Evolutionary conservation across 2,797 vertebrate genomes (phyloP), one percentile per base, ranked within the genome.

Genomic region (Acropternis orthonyx): DNA sequence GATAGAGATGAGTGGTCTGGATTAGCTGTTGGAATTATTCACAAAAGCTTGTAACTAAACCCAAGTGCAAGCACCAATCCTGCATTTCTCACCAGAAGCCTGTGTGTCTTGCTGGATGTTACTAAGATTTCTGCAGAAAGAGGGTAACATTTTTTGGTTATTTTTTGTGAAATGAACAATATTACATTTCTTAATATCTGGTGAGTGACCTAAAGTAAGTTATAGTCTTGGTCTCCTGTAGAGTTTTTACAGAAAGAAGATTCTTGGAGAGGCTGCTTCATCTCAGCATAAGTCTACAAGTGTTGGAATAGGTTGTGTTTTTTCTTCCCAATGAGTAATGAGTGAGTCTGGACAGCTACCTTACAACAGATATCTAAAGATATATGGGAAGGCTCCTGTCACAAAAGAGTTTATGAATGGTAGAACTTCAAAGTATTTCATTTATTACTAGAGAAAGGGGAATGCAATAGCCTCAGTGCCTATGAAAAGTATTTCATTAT

Each of bases 1-100:
- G 62, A 44, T 3, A 67, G 10, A 63, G 32, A 37, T 2, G 7
- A 0, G 0, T 54, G 12, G 2, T 58, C 41, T 52, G 21, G 18
- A 43, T 71, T 73, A 44, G 7, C 13, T 30, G 3, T 12, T 82
- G 26, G 20, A 82, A 34, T 51, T 48, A 49, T 56, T 91, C 66
- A 75, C 9, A 56, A 58, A 62, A 80, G 2, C 13, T 80, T 77
- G 9, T 36, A 52, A 82, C 10, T 34, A 73, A 85, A 74, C 8
- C 0, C 0, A 63, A 12, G 20, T 46, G 13, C 32, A 61, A 63
- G 17, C 9, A 82, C 10, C 9, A 58, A 20, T 19, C 2, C 18
- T 52, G 12, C 2, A 19, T 27, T 87, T 63, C 51, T 10, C 9
- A 78, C 14, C 32, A n/a, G n/a, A 73, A 62, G 3, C 7, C 23